phyloP scores from a whole-genome alignment of 2,797 vertebrate species.

The Rhabdomys pumilio region DNA sequence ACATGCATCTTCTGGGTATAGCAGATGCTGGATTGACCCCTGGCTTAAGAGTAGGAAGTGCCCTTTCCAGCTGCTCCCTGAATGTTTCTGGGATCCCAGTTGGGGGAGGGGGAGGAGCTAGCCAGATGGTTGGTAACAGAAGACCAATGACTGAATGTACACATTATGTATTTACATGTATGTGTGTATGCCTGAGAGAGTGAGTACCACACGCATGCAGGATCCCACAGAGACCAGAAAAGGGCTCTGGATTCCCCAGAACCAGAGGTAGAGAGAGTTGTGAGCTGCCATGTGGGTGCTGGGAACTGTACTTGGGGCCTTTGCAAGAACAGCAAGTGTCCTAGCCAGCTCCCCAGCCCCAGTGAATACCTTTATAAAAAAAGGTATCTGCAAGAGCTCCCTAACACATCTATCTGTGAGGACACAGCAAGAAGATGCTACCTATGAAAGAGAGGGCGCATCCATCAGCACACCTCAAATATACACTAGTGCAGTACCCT shows the following conservation, averaged over 20 bases:
- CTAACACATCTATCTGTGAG: not conserved
- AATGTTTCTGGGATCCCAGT: not conserved
- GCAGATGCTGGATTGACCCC: not conserved
- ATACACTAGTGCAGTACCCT: too few relatives aligned
- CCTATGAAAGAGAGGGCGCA: not conserved
- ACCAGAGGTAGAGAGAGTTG: not conserved
- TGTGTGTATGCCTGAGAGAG: not conserved
- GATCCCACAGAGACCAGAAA: not conserved
- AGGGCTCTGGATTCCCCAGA: not conserved
- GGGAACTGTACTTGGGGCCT: not conserved
- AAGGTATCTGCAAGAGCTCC: not conserved
- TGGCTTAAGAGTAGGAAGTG: not conserved
- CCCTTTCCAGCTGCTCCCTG: not conserved
- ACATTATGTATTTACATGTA: not conserved
- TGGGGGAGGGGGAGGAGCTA: fast-evolving
- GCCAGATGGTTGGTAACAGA: not conserved
- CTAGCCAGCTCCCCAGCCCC: not conserved
- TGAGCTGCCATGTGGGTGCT: not conserved
- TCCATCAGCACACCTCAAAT: not conserved
- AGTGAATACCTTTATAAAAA: not conserved
- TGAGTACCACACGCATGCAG: not conserved
- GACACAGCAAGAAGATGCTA: not conserved
- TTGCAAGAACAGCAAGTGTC: not conserved
- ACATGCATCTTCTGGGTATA: not conserved
- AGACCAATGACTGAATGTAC: not conserved